Percentiles rank a stretch among this genome's conserved stretches.
These are phyloP conservation scores for Oscheius sp. DNA, from an alignment of 2,888 invertebrate species.

Conservation along the genomic window DNA sequence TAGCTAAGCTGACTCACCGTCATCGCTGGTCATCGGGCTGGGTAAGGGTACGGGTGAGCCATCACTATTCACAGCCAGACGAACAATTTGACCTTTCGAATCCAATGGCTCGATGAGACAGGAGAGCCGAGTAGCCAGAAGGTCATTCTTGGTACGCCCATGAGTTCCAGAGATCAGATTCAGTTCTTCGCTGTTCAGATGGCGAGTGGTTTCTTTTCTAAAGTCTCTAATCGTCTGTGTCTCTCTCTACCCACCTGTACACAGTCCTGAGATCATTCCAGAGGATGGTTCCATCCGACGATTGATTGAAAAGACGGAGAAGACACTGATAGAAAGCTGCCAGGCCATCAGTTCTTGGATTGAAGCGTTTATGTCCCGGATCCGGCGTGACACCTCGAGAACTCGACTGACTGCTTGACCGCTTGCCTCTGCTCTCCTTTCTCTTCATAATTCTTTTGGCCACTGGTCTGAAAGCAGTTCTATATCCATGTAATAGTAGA, in stretches of 20 bases:
- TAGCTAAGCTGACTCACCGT: slow-evolving; percentile 1
- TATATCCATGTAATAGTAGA: not conserved
- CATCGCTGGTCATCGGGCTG: slow-evolving; percentile 13
- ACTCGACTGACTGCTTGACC: slow-evolving; percentile 18
- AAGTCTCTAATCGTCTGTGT: not conserved
- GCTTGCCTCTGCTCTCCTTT: slow-evolving; percentile 1
- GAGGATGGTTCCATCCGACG: slow-evolving; percentile 21
- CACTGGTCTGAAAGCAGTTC: not conserved
- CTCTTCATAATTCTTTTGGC: slow-evolving; percentile 11
- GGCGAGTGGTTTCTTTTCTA: slow-evolving; percentile 35
- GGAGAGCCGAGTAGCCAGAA: not conserved
- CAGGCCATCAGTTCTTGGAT: slow-evolving; percentile 4
- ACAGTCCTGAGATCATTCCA: slow-evolving; percentile 37
- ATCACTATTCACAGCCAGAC: not conserved
- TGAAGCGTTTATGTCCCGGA: slow-evolving; percentile 2
- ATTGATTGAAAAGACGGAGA: not conserved
- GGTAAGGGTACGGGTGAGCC: slow-evolving; percentile 9
- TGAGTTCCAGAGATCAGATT: slow-evolving; percentile 34
- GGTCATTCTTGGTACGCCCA: slow-evolving; percentile 29
- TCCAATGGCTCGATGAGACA: slow-evolving; percentile 22
- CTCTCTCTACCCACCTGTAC: slow-evolving; percentile 22
- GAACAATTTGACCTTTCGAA: slow-evolving; percentile 25
- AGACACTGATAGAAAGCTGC: slow-evolving; percentile 13
- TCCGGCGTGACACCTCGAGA: slow-evolving; percentile 20
- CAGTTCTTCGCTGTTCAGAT: slow-evolving; percentile 33